Conservation (phyloP, 2,888 invertebrate species). For the Cryptosula pallasiana region DNA sequence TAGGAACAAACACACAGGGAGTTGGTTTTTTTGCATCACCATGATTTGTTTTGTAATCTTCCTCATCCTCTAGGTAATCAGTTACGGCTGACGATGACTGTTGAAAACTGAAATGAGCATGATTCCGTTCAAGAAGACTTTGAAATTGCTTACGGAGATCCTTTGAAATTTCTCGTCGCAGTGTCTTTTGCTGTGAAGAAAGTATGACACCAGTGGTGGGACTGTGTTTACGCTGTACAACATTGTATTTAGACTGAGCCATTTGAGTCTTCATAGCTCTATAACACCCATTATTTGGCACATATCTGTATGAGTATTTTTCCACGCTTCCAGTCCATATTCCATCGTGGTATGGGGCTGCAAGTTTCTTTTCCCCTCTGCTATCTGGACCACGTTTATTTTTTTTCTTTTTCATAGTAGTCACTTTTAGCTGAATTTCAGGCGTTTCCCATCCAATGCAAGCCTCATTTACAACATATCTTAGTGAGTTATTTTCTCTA, state of each 20-base stretch:
- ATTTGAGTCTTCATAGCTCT: background rate
- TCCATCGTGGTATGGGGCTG: background rate
- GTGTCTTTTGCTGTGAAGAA: background rate
- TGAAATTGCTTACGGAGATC: background rate
- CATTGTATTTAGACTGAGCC: background rate
- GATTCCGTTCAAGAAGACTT: background rate
- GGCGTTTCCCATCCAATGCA: slow-evolving; percentile 6
- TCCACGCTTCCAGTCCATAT: slow-evolving; percentile 7
- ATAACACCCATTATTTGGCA: slow-evolving; percentile 23
- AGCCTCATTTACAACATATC: background rate
- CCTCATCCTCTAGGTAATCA: slow-evolving; percentile 22
- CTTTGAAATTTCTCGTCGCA: background rate
- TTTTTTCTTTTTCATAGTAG: background rate
- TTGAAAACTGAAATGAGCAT: background rate
- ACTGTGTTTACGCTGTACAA: background rate
- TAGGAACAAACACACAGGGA: too few relatives aligned
- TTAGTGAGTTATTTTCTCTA: background rate
- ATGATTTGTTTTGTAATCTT: background rate
- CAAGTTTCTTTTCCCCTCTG: background rate
- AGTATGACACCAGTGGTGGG: background rate
- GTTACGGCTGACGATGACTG: background rate
- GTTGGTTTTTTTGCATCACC: background rate
- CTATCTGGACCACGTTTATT: background rate
- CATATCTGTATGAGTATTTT: slow-evolving; percentile 19
- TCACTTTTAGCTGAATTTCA: background rate